Evolutionary conservation across 1,140 invertebrate genomes (phyloP).

Genomic region (Leguminivora glycinivorella): DNA sequence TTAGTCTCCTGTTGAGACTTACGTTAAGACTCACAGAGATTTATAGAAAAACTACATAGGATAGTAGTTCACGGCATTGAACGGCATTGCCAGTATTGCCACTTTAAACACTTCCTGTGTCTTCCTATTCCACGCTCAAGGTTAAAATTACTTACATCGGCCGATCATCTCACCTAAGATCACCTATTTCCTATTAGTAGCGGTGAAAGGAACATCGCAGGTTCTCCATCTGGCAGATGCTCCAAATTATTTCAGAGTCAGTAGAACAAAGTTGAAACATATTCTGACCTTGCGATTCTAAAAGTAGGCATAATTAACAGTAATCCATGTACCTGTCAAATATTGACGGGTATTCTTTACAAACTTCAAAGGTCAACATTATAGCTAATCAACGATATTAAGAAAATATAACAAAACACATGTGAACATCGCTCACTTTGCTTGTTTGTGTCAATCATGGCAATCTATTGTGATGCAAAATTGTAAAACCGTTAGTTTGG

Average conservation of each 20-base stretch:
- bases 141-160: too few species aligned
- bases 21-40: too few species aligned
- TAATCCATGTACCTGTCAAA: conserved; percentile 43
- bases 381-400: conserved; percentile 40
- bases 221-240: not conserved
- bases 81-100: too few species aligned
- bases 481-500: conserved; percentile 9
- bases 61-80: too few species aligned
- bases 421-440: conserved; percentile 47
- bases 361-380: conserved; percentile 50
- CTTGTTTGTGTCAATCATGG: conserved; percentile 60
- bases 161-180: too few species aligned
- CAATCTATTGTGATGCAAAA: conserved; percentile 24
- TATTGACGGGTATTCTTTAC: conserved; percentile 38
- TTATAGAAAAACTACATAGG: too few species aligned
- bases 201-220: not conserved
- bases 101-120: too few species aligned
- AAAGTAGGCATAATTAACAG: conserved; percentile 20
- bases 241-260: conserved; percentile 5
- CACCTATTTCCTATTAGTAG: not conserved
- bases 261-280: conserved; percentile 22
- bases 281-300: conserved; percentile 18
- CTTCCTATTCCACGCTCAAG: too few species aligned
- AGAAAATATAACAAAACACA: conserved; percentile 50
- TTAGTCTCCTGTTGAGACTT: too few species aligned